Base-by-base conservation (phyloP, 2,113 vertebrate genomes). In the Gavia stellata region DNA sequence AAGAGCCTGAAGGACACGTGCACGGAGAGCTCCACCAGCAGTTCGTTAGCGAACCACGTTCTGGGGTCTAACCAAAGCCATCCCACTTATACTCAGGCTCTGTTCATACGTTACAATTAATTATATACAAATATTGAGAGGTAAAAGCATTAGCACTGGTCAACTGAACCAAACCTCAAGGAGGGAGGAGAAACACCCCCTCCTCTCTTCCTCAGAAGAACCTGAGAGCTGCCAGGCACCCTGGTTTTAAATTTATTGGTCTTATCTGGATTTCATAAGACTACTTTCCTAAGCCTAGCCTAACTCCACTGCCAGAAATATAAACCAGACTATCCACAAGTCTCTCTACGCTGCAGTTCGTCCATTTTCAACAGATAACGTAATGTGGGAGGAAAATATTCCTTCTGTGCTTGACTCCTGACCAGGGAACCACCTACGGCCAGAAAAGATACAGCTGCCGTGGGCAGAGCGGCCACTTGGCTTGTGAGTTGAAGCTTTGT, bases 1-100 rank as follows among this genome's bases (percentile, higher is more conserved):
- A 80, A 44, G 20, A 52, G 24, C 33, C 26, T 70, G 70, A 66
- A 75, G 36, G 78, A 81, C 58, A 47, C 0, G 1, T 24, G 1
- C 18, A 34, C 1, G 3, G 50, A 77, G 42, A 38, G 26, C 13
- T 82, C 42, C n/a, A 85, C 24, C 63, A 87, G 68, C 28, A 72
- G 81, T 18, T 38, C 0, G 0, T 47, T 11, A 56, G 15, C 1
- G 1, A 81, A 53, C 21, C 7, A 2, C 0, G 0, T 15, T 29
- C 42, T 15, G 21, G 20, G 42, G 25, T 50, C 42, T 72, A 59
- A 29, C 26, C 55, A 70, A 81, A 70, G 44, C 26, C 45, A 21
- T 16, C 15, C 53, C n/a, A 28, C 63, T 15, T 38, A 38, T 0
- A 2, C 14, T 42, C 3, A 8, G n/a, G 26, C 16, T 73, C 24